phyloP scores from a whole-genome alignment of 1,140 invertebrate genomes.

The Camponotus floridanus region DNA sequence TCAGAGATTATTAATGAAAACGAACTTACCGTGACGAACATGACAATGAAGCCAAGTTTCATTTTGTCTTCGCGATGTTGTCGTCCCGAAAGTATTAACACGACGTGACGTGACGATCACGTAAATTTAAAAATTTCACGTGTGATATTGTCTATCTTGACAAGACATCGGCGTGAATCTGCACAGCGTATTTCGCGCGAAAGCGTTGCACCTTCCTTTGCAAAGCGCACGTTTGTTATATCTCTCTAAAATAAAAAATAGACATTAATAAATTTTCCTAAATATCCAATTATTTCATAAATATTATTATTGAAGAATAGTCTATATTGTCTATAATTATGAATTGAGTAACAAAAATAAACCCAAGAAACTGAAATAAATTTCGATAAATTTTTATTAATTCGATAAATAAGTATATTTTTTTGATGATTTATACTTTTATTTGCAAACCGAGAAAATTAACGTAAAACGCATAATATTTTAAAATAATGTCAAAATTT shows the following conservation, averaged over 20 bases:
- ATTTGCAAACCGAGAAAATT: background rate
- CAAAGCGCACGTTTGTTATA: background rate
- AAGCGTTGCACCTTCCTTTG: background rate
- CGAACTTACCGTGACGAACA: slow-evolving; percentile 71
- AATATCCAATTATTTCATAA: background rate
- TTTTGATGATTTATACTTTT: background rate
- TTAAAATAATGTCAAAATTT: background rate
- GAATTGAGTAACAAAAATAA: background rate
- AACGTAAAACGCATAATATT: background rate
- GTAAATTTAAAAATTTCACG: slow-evolving; percentile 16
- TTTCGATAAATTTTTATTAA: background rate
- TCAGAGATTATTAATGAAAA: background rate
- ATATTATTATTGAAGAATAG: background rate
- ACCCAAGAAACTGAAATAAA: background rate
- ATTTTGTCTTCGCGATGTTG: slow-evolving; percentile 58
- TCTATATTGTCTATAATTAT: background rate
- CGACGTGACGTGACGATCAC: slow-evolving; percentile 21
- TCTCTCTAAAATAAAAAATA: background rate
- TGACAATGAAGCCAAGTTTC: slow-evolving; percentile 63
- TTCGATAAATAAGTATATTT: background rate
- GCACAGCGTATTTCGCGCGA: background rate
- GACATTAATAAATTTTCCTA: background rate
- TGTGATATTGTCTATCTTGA: background rate
- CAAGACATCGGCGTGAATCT: background rate
- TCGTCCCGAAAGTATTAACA: slow-evolving; percentile 20